Percentiles rank a stretch among this genome's conserved stretches.
Conservation (phyloP, 2,113 vertebrate species). For the Ivindomyrus marchei region DNA sequence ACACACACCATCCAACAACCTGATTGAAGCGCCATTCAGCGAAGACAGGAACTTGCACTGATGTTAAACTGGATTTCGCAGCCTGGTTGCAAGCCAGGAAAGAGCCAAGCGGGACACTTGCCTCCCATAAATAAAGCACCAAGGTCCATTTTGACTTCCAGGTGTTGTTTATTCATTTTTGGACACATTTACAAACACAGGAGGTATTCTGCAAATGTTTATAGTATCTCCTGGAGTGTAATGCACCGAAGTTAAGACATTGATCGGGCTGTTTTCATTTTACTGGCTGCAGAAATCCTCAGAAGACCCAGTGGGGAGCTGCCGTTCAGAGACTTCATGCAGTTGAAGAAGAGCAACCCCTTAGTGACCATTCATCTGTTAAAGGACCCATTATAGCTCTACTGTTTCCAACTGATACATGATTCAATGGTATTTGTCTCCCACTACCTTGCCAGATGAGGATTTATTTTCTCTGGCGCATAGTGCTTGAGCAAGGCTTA, state of each 20-base stretch:
- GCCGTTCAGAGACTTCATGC: background rate
- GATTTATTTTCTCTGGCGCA: background rate
- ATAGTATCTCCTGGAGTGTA: conserved; percentile 1
- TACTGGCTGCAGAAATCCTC: background rate
- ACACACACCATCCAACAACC: background rate
- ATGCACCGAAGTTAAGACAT: background rate
- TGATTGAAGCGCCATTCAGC: background rate
- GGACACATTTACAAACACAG: conserved; percentile 20
- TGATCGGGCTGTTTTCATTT: background rate
- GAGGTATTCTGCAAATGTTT: conserved; percentile 21
- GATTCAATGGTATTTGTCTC: background rate
- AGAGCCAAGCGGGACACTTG: background rate
- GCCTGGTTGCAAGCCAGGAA: background rate
- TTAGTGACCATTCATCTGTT: background rate
- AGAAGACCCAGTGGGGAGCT: background rate
- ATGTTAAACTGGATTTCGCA: background rate
- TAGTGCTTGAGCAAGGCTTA: background rate
- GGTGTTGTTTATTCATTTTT: background rate
- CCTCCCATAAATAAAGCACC: background rate
- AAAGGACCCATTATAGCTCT: background rate
- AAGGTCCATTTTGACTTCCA: conserved; percentile 11
- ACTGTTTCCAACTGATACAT: background rate
- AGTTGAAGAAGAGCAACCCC: background rate
- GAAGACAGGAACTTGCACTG: background rate
- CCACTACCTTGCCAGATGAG: conserved; percentile 2